These are phyloP conservation scores for Neosalanx taihuensis DNA, from an alignment of 2,797 vertebrate genomes.

Conservation along the genomic window DNA sequence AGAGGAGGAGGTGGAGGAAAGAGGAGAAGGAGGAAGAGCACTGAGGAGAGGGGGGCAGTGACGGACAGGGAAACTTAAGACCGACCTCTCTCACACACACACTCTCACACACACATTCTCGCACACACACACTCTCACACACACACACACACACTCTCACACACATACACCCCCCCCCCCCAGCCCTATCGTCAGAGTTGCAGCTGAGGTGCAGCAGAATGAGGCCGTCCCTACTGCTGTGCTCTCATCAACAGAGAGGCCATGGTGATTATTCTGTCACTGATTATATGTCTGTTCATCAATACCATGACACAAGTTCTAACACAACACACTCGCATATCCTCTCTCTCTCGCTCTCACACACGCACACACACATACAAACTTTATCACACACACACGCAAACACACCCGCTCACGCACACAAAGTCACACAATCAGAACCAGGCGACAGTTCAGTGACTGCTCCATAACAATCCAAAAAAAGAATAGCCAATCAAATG, in stretches of 20 bases:
- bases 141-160: background rate
- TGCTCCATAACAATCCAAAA: background rate
- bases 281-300: no score
- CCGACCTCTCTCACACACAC: no score
- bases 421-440: background rate
- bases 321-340: background rate
- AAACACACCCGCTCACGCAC: constrained; percentile 1
- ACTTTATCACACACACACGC: background rate
- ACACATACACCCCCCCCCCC: no score
- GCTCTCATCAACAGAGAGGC: no score
- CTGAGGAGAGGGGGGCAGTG: background rate
- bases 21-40: background rate
- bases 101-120: background rate
- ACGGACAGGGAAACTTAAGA: background rate
- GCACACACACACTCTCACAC: background rate
- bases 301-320: background rate
- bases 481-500: background rate
- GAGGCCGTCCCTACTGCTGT: no score
- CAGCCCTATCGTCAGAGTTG: background rate
- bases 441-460: background rate
- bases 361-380: background rate
- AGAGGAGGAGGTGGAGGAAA: background rate
- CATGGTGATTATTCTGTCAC: no score
- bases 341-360: no score
- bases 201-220: background rate